Conservation (phyloP, 2,113 vertebrate genomes). For the Antechinus flavipes region DNA sequence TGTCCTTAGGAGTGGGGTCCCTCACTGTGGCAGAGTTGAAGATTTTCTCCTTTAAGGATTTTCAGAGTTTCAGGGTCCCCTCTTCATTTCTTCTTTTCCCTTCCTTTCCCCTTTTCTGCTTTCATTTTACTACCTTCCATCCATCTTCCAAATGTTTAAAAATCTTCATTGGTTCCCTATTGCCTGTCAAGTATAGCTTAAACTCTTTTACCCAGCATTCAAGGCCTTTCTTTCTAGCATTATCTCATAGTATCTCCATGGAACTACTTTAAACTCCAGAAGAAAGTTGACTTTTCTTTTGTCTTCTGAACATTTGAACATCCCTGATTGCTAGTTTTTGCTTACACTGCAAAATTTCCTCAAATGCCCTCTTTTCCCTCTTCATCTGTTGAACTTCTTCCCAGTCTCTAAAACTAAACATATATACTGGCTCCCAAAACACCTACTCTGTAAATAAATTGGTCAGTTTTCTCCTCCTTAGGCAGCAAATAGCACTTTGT, state of each 20-base stretch:
- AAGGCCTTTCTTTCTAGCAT: background rate
- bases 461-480: background rate
- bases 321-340: background rate
- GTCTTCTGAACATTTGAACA: background rate
- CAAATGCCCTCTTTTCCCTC: background rate
- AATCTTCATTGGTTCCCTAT: background rate
- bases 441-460: background rate
- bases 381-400: background rate
- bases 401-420: background rate
- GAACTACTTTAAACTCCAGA: background rate
- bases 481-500: background rate
- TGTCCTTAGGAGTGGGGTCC: no score
- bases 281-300: background rate
- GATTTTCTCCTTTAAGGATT: no score
- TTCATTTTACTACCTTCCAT: background rate
- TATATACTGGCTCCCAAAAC: background rate
- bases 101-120: background rate
- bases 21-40: no score
- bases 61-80: no score
- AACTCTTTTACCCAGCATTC: background rate
- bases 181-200: background rate
- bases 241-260: background rate
- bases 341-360: background rate
- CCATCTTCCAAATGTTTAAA: background rate
- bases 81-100: background rate